Conservation (phyloP, 2,888 invertebrate species). For the Cryptus viduatorius region DNA sequence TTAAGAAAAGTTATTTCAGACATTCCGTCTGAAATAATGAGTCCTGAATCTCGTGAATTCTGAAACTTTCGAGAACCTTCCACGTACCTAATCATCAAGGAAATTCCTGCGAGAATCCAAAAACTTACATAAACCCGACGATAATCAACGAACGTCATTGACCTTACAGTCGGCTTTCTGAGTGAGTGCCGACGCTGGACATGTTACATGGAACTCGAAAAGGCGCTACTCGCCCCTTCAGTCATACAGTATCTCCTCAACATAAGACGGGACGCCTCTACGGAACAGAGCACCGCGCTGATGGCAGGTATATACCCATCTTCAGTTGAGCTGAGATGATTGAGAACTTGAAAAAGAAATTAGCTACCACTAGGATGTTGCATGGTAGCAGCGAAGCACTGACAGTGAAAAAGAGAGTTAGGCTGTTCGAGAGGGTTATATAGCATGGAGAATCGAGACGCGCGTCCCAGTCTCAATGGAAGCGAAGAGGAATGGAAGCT, state of each 20-base stretch:
- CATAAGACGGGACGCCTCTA: conserved; percentile 33
- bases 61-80: conserved; percentile 19
- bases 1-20: too few species aligned
- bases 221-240: conserved; percentile 46
- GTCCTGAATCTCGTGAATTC: conserved; percentile 1
- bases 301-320: conserved; percentile 49
- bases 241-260: conserved; percentile 44
- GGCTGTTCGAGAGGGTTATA: conserved; percentile 26
- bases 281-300: conserved; percentile 38
- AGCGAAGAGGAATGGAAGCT: conserved; percentile 44
- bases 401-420: conserved; percentile 48
- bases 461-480: conserved; percentile 48
- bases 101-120: conserved; percentile 27
- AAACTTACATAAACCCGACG: conserved; percentile 5
- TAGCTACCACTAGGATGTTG: conserved; percentile 52
- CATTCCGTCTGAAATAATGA: too few species aligned
- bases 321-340: conserved; percentile 58
- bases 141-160: conserved; percentile 51
- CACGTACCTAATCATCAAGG: conserved; percentile 27
- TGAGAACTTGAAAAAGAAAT: conserved; percentile 66
- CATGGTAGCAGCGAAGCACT: conserved; percentile 53
- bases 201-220: conserved; percentile 30
- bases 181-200: conserved; percentile 31
- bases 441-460: conserved; percentile 36
- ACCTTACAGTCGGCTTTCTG: conserved; percentile 43